These are phyloP conservation scores for Yponomeuta malinellus DNA, from an alignment of 2,888 invertebrate species.

Conservation along the genomic window DNA sequence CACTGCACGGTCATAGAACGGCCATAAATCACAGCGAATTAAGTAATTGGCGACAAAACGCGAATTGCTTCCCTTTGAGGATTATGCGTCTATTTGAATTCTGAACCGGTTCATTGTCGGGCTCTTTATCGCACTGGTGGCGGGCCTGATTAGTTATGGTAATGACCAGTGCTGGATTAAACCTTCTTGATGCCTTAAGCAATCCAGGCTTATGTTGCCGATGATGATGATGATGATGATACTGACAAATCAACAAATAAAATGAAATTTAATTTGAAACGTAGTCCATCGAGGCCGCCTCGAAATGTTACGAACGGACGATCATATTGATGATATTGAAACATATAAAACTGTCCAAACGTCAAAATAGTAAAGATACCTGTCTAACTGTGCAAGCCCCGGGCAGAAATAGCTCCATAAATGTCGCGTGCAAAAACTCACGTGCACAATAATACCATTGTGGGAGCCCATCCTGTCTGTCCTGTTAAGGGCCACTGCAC, in stretches of 20 bases:
- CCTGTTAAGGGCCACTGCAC: not conserved
- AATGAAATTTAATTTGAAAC: no score
- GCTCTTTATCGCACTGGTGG: not conserved
- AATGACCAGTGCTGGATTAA: not conserved
- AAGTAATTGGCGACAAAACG: not conserved
- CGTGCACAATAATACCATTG: not conserved
- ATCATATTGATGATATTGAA: no score
- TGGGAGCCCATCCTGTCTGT: not conserved
- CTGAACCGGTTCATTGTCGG: not conserved
- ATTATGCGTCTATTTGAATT: not conserved
- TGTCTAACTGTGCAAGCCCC: not conserved
- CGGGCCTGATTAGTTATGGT: not conserved
- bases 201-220: no score
- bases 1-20: not conserved
- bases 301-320: no score
- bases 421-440: not conserved
- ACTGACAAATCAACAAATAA: no score
- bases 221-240: no score
- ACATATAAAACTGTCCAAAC: no score
- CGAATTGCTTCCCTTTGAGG: not conserved
- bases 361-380: no score
- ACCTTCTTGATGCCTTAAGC: no score
- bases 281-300: no score
- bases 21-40: not conserved
- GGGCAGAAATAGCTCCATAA: not conserved